phyloP scores from a whole-genome alignment of 2,888 invertebrate species.

The Caenorhabditis sp. region DNA sequence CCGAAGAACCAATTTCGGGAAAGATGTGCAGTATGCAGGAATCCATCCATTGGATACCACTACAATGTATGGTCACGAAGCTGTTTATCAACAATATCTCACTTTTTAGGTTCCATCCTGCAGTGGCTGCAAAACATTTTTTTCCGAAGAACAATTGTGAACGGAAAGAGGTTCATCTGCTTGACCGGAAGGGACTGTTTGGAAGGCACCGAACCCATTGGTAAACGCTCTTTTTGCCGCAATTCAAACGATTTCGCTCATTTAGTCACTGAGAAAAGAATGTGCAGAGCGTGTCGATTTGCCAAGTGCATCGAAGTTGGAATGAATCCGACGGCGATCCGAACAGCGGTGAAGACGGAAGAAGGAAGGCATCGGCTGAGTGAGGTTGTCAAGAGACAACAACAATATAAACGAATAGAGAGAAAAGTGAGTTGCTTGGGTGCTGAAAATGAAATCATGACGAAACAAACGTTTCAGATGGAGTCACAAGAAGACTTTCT shows the following conservation, averaged over 20 bases:
- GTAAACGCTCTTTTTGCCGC: neutral
- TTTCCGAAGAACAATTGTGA: constrained; percentile 45
- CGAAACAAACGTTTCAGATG: too few relatives aligned
- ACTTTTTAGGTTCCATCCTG: constrained; percentile 58
- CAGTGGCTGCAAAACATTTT: constrained; percentile 58
- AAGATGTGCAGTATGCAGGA: constrained; percentile 59
- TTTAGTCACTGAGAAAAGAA: too few relatives aligned
- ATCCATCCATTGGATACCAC: constrained; percentile 61
- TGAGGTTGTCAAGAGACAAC: constrained; percentile 8
- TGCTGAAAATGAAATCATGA: too few relatives aligned
- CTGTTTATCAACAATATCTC: too few relatives aligned
- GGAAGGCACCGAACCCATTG: neutral
- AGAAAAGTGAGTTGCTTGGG: neutral
- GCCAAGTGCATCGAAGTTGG: constrained; percentile 47
- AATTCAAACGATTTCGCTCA: too few relatives aligned
- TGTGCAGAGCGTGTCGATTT: constrained; percentile 57
- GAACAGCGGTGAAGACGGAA: constrained; percentile 18
- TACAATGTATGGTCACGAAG: constrained; percentile 38
- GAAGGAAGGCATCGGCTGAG: constrained; percentile 18
- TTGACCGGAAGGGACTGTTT: constrained; percentile 30
- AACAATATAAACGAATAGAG: too few relatives aligned
- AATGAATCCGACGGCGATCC: constrained; percentile 34
- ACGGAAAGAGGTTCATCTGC: constrained; percentile 36
- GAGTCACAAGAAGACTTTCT: constrained; percentile 17
- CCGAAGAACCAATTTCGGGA: constrained; percentile 49